phyloP scores from a whole-genome alignment of 30 jellyfish, hydroid and myxozoan genomes.

The Rhopilema esculentum region DNA sequence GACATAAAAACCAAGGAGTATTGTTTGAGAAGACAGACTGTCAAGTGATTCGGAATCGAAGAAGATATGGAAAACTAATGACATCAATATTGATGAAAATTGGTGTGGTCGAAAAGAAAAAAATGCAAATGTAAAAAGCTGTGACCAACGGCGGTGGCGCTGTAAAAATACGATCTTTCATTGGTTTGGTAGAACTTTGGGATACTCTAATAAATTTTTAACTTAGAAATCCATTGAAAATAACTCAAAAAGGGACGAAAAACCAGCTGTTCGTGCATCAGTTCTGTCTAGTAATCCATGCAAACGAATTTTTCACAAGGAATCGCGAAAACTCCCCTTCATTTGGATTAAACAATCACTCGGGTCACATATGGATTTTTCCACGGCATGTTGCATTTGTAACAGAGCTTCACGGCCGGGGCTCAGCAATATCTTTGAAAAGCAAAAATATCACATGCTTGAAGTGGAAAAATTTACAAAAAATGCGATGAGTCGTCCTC shows the following conservation, averaged over 20 bases:
- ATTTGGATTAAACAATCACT: neutral
- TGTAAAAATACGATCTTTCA: neutral
- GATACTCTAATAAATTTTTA: neutral
- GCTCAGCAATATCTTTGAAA: neutral
- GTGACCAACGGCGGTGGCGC: neutral
- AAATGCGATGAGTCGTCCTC: neutral
- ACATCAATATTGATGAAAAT: neutral
- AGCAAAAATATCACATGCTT: neutral
- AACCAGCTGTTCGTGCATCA: neutral
- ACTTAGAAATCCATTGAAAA: neutral
- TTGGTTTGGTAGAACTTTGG: too few species aligned
- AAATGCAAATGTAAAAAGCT: neutral
- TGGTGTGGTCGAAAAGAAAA: neutral
- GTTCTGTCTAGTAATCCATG: neutral
- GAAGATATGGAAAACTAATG: neutral
- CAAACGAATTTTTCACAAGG: neutral
- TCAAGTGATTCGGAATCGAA: neutral
- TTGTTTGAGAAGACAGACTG: neutral
- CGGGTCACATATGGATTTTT: constrained; percentile 35
- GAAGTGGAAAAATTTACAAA: neutral
- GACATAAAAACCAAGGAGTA: too few species aligned
- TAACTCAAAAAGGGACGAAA: neutral
- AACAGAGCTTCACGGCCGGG: constrained; percentile 18
- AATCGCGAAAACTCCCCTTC: neutral
- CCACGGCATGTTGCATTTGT: constrained; percentile 26